Evolutionary conservation across 92 coral and sea anemone species (phyloP), one percentile per base, ranked within the genome.

Genomic region (Palythoa grandis): DNA sequence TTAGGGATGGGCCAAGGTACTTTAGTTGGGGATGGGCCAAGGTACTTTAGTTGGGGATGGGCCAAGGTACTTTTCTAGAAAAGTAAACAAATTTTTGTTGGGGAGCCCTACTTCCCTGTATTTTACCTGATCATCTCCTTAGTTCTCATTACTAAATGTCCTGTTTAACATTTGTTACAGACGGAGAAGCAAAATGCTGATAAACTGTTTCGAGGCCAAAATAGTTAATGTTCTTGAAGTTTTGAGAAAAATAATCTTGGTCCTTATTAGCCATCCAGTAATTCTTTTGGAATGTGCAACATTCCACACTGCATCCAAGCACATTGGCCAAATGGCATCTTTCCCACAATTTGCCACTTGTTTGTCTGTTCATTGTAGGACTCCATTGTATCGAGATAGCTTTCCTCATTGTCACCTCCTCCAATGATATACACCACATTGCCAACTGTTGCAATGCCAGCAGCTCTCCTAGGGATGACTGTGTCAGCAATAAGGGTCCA

Each of bases 381-480:
- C 86, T 95, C 95, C 24, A 91, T 86, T 22, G 85, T 63, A 63
- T 90, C 90, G 13, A 70, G 79, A 38, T 85, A 85, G 73, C 76
- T 80, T 50, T 78, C 86, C 14, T 91, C 82, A 47, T 88, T 80
- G 38, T 85, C 90, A 50, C 90, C 92, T 23, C 95, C 95, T 60
- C 98, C 95, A 68, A 92, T 60, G 25, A 92, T 86, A 20, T 90
- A 95, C 20, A 95, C 90, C 85, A 54, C 82, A 15, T 74, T 72
- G 75, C 85, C 92, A 70, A 91, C 69, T 11, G 79, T 85, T 2
- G 92, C 75, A 63, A 95, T 79, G 7, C 98, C 98, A 11, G 93
- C 94, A 22, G 95, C 95, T n/a, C 95, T 95, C 13, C 98, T 92
- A 39, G 91, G 94, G 66, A 80, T 78, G 50, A 84, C 73, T n/a